Percentiles rank a stretch among this genome's conserved stretches.
Conservation (phyloP, 1,140 invertebrate species). For the Ips nitidus region DNA sequence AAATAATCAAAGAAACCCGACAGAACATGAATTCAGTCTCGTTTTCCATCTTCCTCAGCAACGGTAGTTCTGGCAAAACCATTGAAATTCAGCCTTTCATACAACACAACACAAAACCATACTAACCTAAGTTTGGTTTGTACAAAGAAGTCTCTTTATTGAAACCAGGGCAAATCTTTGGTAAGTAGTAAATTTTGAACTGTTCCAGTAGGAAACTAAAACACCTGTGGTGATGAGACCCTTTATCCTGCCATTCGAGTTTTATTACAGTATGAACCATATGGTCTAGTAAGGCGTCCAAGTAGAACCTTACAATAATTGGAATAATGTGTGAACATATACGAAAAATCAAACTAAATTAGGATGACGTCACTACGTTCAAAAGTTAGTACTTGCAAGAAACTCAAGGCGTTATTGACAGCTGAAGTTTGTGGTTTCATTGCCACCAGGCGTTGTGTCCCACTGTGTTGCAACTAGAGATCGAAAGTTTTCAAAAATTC, state of each 20-base stretch:
- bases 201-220: conserved; percentile 92
- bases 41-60: conserved; percentile 57
- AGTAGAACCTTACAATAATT: conserved; percentile 60
- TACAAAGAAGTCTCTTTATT: conserved; percentile 82
- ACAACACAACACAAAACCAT: no score
- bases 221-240: conserved; percentile 71
- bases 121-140: conserved; percentile 76
- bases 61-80: conserved; percentile 57
- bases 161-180: conserved; percentile 88
- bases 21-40: conserved; percentile 72
- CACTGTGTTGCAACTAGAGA: no score
- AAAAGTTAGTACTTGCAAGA: background rate
- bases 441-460: no score
- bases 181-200: conserved; percentile 90
- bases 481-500: no score
- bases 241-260: conserved; percentile 89
- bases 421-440: no score
- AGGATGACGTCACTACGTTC: background rate
- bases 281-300: conserved; percentile 85
- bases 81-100: background rate
- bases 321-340: background rate
- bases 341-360: no score
- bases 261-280: conserved; percentile 88
- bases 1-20: conserved; percentile 84
- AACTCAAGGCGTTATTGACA: no score